These are phyloP conservation scores for Phocoena phocoena DNA, from an alignment of 2,113 vertebrate genomes.

Conservation along the genomic window DNA sequence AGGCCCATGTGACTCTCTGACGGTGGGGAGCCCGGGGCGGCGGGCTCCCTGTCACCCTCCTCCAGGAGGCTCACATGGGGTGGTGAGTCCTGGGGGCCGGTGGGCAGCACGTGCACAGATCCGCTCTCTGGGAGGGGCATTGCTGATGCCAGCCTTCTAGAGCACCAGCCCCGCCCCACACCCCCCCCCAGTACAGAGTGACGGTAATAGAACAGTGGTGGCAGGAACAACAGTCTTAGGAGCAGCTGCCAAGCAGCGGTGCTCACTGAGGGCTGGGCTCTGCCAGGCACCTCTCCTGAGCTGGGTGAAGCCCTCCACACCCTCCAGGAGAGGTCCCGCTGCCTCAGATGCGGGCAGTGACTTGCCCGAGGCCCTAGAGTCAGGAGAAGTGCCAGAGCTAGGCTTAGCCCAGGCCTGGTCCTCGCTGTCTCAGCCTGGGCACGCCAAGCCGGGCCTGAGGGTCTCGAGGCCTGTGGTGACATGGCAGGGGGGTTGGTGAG, in stretches of 20 bases:
- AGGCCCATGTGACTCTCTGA: neutral
- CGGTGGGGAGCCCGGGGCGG: fast-evolving
- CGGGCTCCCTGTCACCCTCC: neutral
- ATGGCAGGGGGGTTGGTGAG: neutral
- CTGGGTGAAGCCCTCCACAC: neutral
- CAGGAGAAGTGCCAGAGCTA: neutral
- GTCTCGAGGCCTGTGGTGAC: neutral
- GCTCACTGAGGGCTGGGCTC: fast-evolving
- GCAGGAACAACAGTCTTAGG: fast-evolving
- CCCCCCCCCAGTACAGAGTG: too few relatives aligned
- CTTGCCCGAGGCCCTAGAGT: neutral
- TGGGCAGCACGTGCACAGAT: neutral
- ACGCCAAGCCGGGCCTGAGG: neutral
- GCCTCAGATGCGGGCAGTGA: neutral
- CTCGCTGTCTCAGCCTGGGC: neutral
- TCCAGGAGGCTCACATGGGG: neutral
- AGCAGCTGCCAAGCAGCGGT: neutral
- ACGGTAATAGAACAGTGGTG: fast-evolving
- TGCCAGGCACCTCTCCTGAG: neutral
- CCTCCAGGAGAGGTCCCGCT: neutral
- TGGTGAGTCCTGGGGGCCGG: neutral
- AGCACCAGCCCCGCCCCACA: fast-evolving
- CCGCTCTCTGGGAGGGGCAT: too few relatives aligned
- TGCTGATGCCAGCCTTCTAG: neutral
- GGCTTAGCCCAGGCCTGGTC: neutral